Percentiles rank a stretch among this genome's conserved stretches.
Conservation (phyloP, 2,113 vertebrate species). For the Lepisosteus osseus region DNA sequence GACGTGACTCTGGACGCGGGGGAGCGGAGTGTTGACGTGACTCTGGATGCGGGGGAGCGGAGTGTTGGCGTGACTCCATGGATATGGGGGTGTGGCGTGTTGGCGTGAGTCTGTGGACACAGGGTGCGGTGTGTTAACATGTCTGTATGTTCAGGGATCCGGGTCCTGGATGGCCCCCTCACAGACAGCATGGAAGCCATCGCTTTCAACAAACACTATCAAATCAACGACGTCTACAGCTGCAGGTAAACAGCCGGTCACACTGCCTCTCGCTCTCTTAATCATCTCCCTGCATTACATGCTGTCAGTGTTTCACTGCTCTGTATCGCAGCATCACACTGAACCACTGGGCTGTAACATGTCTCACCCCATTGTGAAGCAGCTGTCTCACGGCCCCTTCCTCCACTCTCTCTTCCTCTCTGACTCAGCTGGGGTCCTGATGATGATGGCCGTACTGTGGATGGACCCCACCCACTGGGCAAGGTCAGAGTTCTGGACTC, state of each 20-base stretch:
- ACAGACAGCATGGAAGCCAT: constrained; percentile 97
- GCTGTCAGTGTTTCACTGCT: no score
- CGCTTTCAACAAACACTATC: constrained; percentile 97
- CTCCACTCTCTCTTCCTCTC: constrained; percentile 1
- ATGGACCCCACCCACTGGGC: constrained; percentile 92
- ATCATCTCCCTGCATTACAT: no score
- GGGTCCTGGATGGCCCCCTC: constrained; percentile 90
- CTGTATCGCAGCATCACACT: no score
- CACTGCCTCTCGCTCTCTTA: no score
- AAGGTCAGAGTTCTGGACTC: constrained; percentile 68
- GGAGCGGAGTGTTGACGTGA: no score
- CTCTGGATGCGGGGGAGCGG: no score
- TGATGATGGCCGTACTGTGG: constrained; percentile 91
- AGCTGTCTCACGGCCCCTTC: not conserved
- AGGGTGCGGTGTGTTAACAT: not conserved
- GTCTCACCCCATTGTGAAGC: no score
- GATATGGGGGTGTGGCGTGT: no score
- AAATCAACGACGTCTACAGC: constrained; percentile 98
- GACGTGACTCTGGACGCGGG: no score
- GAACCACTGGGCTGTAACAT: no score
- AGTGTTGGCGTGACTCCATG: no score
- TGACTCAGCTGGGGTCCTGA: constrained; percentile 92
- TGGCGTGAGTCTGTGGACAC: no score
- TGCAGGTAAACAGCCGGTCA: constrained; percentile 76
- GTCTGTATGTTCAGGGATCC: constrained; percentile 73